Evolutionary conservation across 2,113 vertebrate species (phyloP).

Genomic region (Gallinago media): DNA sequence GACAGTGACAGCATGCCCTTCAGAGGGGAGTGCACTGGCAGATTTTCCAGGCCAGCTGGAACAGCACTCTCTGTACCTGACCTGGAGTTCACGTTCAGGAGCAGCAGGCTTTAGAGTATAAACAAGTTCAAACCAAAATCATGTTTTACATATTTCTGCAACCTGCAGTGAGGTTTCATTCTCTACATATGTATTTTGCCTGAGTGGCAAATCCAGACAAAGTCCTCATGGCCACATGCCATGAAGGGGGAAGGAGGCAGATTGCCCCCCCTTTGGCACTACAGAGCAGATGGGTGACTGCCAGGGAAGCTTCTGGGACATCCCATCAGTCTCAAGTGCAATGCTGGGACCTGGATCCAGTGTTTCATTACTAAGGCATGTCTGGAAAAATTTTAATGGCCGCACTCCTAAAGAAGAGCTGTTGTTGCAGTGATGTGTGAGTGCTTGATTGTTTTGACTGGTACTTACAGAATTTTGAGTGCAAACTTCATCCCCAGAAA

Average conservation of each 20-base stretch:
- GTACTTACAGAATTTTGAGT: neutral
- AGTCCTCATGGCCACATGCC: fast-evolving
- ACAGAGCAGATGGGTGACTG: fast-evolving
- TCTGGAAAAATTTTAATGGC: neutral
- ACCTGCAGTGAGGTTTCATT: neutral
- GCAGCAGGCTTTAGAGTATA: neutral
- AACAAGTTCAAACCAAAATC: neutral
- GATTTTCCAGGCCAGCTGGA: neutral
- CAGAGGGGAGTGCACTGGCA: neutral
- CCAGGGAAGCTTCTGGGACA: neutral
- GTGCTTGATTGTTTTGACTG: neutral
- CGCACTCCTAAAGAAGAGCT: neutral
- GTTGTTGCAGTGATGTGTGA: no score
- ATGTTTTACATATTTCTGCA: neutral
- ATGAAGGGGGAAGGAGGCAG: fast-evolving
- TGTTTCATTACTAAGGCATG: neutral
- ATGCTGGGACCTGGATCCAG: neutral
- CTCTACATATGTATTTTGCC: neutral
- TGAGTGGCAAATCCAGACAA: neutral
- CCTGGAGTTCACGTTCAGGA: neutral
- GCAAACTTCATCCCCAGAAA: neutral
- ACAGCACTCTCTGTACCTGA: neutral
- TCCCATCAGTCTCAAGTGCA: neutral
- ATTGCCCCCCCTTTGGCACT: neutral
- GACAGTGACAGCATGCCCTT: neutral